Evolutionary conservation across 2,113 vertebrate species (phyloP).

Genomic region (Phylloscopus trochiloides): DNA sequence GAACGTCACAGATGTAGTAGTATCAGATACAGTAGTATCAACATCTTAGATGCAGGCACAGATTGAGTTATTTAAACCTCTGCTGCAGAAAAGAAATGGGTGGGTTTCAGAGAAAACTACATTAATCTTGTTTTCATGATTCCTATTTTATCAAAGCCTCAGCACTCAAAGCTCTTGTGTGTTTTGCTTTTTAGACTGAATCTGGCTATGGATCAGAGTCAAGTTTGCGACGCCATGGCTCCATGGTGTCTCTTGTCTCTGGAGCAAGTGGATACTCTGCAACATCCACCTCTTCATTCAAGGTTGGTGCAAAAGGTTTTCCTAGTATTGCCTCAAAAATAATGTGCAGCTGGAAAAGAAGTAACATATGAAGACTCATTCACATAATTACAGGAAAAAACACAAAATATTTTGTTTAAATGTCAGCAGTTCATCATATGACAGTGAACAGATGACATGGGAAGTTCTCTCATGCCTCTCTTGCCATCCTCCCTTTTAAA

Average conservation of each 20-base stretch:
- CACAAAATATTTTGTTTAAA: neutral
- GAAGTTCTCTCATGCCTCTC: neutral
- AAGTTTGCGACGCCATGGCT: slow-evolving; percentile 91
- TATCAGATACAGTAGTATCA: too few relatives aligned
- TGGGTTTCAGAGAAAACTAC: neutral
- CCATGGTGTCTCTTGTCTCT: slow-evolving; percentile 94
- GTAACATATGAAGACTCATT: accelerated
- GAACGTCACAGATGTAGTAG: neutral
- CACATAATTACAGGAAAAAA: neutral
- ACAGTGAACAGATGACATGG: neutral
- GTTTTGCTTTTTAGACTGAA: slow-evolving; percentile 82
- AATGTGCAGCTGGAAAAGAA: accelerated
- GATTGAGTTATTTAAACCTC: neutral
- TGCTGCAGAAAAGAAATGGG: neutral
- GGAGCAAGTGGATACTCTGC: slow-evolving; percentile 94
- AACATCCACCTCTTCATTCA: slow-evolving; percentile 96
- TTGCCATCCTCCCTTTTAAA: neutral
- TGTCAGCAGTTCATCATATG: neutral
- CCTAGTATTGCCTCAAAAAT: accelerated
- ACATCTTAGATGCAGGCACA: neutral
- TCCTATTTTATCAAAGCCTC: neutral
- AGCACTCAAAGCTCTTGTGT: neutral
- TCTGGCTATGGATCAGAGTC: slow-evolving; percentile 96
- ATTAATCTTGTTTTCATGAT: neutral
- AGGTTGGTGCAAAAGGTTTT: slow-evolving; percentile 74